Percentiles rank a stretch among this genome's conserved stretches.
Conservation (phyloP, 2,113 vertebrate genomes). For the Nettapus auritus region DNA sequence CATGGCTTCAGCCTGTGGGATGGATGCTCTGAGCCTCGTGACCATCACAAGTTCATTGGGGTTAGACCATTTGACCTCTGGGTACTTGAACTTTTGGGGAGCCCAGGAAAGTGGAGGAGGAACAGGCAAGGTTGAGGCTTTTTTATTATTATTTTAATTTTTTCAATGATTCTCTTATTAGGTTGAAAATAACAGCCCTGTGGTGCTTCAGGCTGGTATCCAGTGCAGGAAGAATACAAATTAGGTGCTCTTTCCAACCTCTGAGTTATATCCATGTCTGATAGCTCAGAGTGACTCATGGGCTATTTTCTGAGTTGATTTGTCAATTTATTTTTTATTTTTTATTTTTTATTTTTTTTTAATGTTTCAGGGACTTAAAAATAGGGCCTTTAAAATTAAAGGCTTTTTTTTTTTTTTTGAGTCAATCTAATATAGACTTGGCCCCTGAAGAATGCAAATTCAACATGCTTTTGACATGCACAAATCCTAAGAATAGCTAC, state of each 20-base stretch:
- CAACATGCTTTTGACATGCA: background rate
- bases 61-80: background rate
- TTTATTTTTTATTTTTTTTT: background rate
- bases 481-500: background rate
- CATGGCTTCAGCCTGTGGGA: fast-evolving
- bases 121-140: background rate
- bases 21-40: background rate
- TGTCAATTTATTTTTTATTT: background rate
- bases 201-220: background rate
- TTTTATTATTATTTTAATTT: background rate
- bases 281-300: background rate
- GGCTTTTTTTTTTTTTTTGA: background rate
- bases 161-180: background rate
- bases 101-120: background rate
- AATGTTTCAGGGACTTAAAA: background rate
- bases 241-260: background rate
- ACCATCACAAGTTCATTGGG: background rate
- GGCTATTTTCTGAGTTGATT: background rate
- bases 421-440: background rate
- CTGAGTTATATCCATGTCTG: background rate
- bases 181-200: background rate
- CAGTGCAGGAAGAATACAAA: background rate
- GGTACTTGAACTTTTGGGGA: background rate
- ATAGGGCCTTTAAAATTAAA: background rate
- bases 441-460: background rate